Evolutionary conservation across 1,140 invertebrate genomes (phyloP).

Genomic region (Eumaeus atala): DNA sequence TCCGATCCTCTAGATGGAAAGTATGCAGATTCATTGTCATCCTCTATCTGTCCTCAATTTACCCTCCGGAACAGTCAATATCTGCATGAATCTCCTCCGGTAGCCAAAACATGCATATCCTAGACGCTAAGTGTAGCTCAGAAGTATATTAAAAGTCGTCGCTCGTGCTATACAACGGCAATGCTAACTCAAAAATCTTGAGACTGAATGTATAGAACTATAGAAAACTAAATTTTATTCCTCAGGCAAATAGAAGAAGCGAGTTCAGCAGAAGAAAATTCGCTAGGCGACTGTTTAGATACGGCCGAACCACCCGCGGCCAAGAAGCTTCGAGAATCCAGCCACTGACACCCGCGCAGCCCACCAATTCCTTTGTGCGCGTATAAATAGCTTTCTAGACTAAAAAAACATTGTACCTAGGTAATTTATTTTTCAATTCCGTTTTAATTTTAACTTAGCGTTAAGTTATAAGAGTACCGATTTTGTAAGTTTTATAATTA

Average conservation of each 20-base stretch:
- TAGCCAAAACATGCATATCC: too few relatives aligned
- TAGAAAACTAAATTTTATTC: background rate
- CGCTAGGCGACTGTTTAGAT: constrained; percentile 54
- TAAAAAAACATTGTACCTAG: constrained; percentile 74
- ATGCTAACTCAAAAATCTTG: too few relatives aligned
- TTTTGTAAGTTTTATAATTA: constrained; percentile 76
- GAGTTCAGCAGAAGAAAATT: constrained; percentile 70
- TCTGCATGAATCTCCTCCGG: too few relatives aligned
- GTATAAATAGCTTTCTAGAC: constrained; percentile 69
- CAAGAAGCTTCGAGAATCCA: constrained; percentile 65
- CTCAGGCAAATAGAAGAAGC: constrained; percentile 67
- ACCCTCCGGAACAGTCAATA: too few relatives aligned
- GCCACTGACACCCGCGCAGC: constrained; percentile 66
- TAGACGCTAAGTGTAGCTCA: too few relatives aligned
- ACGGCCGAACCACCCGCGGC: constrained; percentile 43
- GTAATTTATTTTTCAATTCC: constrained; percentile 77
- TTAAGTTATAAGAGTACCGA: constrained; percentile 71
- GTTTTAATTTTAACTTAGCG: constrained; percentile 74
- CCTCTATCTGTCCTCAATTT: too few relatives aligned
- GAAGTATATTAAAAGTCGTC: too few relatives aligned
- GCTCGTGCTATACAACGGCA: too few relatives aligned
- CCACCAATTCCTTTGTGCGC: constrained; percentile 29
- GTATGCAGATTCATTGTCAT: too few relatives aligned
- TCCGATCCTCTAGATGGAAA: too few relatives aligned
- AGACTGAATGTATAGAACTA: too few relatives aligned